Evolutionary conservation across 2,888 invertebrate species (phyloP), one percentile per base, ranked within the genome.

Genomic region (Heliconius ismenius): DNA sequence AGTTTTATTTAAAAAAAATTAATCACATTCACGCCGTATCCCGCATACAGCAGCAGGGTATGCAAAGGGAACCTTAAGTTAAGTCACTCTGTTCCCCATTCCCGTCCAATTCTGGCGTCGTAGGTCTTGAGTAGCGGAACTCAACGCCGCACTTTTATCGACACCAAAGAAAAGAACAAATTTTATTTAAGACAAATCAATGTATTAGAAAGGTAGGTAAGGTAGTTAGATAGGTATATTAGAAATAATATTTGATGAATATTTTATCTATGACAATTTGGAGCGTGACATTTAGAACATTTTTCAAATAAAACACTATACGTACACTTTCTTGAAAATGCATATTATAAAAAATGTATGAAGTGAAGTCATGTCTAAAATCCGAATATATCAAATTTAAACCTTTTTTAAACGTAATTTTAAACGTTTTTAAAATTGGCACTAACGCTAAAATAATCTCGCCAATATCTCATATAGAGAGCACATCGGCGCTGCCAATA

Each of bases 401-500:
- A n/a, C 7, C 15, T 2, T 24, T n/a, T 32, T 32, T 32, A 24
- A 54, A 28, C 24, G 54, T 65, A n/a, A 24, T 28, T 18, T 43
- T 43, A 63, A 43, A 7, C 62, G 6, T 62, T 49, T 73, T 36
- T 62, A 10, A 62, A 73, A 60, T 73, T 73, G 72, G 72, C 72
- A 62, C 60, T 39, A 36, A 24, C 24, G n/a, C 26, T 67, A 67
- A 39, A 67, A 67, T 67, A 67, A 67, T 67, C 65, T 73, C 36
- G 58, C 39, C 72, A 73, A 62, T 64, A 49, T 73, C 62, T 49
- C 28, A 73, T 73, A 13, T 32, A 43, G 60, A 43, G 60, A 72
- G 60, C 62, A 62, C 67, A 76, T 78, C 62, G 54, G 54, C 36
- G 43, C 26, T 69, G 76, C 72, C 73, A 73, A 79, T 79, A 79